A percentile compares a stretch with the other conserved stretches of the same genome.
Conservation (phyloP, 2,797 vertebrate genomes). For the Jordanella pulchra region DNA sequence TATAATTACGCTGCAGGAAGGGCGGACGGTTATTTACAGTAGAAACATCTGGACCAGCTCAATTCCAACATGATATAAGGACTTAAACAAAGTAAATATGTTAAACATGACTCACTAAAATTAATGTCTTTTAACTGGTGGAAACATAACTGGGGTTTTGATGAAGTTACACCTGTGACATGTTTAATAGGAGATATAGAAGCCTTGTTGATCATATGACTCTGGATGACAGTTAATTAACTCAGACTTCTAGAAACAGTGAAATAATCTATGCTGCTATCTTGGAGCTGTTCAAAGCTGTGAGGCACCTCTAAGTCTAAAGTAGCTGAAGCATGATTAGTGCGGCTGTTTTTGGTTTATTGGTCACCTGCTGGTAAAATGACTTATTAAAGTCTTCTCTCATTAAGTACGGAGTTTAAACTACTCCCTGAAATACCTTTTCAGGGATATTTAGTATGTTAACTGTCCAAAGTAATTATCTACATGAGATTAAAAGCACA, state of each 20-base stretch:
- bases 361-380: not conserved
- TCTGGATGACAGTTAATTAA: not conserved
- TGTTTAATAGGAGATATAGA: not conserved
- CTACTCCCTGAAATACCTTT: not conserved
- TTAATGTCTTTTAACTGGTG: not conserved
- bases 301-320: not conserved
- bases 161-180: not conserved
- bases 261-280: slow-evolving; percentile 18
- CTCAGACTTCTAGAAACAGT: slow-evolving; percentile 28
- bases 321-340: not conserved
- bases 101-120: not conserved
- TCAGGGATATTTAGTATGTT: not conserved
- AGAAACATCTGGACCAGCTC: slow-evolving; percentile 35
- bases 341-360: too few species aligned
- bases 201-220: not conserved
- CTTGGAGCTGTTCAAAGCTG: not conserved
- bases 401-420: not conserved
- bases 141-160: not conserved
- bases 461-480: not conserved
- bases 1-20: slow-evolving; percentile 32
- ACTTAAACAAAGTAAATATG: not conserved
- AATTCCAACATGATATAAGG: not conserved
- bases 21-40: slow-evolving; percentile 10
- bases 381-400: not conserved
- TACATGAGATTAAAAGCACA: too few species aligned